phyloP scores from a whole-genome alignment of 2,113 vertebrate genomes.

The Thinocorus orbignyianus region DNA sequence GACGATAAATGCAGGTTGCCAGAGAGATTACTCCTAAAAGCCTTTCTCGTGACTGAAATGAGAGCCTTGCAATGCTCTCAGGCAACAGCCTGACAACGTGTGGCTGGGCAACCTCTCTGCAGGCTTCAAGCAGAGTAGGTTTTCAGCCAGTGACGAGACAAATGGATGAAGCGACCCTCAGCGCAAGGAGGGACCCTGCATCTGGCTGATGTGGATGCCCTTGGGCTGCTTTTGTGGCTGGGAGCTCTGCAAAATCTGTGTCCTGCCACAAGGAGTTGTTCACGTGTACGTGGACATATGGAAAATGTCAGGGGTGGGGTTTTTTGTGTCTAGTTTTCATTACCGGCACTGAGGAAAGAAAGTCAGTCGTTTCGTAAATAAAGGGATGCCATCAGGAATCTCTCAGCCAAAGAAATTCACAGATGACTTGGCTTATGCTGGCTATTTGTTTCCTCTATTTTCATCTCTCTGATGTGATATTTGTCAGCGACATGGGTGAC shows the following conservation, averaged over 20 bases:
- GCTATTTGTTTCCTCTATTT: background rate
- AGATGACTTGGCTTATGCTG: background rate
- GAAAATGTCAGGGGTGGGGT: background rate
- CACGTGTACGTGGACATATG: fast-evolving
- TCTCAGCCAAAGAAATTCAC: background rate
- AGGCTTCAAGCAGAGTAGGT: background rate
- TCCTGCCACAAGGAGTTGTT: background rate
- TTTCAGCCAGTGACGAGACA: background rate
- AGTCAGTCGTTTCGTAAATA: background rate
- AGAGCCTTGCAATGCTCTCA: background rate
- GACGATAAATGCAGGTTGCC: background rate
- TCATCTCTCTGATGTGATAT: background rate
- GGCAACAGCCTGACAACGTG: background rate
- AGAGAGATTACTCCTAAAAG: background rate
- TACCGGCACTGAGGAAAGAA: background rate
- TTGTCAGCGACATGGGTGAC: background rate
- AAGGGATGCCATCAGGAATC: background rate
- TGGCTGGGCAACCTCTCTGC: background rate
- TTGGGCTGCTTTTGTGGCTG: background rate
- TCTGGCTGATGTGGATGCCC: fast-evolving
- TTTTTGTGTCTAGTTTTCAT: background rate
- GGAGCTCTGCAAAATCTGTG: background rate
- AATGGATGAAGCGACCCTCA: background rate
- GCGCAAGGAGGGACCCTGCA: background rate
- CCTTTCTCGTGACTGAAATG: background rate